Evolutionary conservation across 1,140 invertebrate genomes (phyloP).

Genomic region (Aphaenogaster floridana): DNA sequence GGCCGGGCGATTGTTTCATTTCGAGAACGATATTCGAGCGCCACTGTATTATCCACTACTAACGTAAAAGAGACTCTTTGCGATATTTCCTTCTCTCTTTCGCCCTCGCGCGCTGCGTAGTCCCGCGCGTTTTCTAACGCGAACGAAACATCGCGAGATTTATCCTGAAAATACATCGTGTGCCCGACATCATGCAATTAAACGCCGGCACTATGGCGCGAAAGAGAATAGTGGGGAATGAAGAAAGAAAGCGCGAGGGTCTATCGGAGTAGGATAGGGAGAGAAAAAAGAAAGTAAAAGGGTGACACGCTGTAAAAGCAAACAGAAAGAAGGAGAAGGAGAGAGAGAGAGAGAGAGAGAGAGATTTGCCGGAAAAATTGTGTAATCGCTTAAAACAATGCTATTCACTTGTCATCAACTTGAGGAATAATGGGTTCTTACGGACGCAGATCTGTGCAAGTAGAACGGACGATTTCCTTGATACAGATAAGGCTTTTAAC

Average conservation of each 20-base stretch:
- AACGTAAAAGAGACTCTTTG: slow-evolving; percentile 28
- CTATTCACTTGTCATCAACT: slow-evolving; percentile 39
- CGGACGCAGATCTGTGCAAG: neutral
- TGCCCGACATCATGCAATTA: slow-evolving; percentile 72
- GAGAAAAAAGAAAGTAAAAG: slow-evolving; percentile 11
- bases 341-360: neutral
- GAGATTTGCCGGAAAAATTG: slow-evolving; percentile 50
- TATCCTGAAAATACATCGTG: slow-evolving; percentile 73
- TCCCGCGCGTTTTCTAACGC: slow-evolving; percentile 57
- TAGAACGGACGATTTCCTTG: neutral
- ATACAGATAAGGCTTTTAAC: slow-evolving; percentile 20
- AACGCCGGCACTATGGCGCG: slow-evolving; percentile 50
- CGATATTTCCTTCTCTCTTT: slow-evolving; percentile 9
- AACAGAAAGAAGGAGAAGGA: neutral
- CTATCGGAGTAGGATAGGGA: neutral
- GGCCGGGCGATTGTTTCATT: slow-evolving; percentile 75
- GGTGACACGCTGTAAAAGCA: slow-evolving; percentile 10
- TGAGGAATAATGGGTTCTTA: slow-evolving; percentile 46
- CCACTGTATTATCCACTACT: slow-evolving; percentile 47
- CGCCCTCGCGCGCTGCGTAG: neutral
- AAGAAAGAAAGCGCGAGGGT: slow-evolving; percentile 13
- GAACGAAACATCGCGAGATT: slow-evolving; percentile 68
- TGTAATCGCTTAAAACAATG: slow-evolving; percentile 50
- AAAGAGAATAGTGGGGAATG: slow-evolving; percentile 6
- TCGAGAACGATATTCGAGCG: slow-evolving; percentile 76